Evolutionary conservation across 2,888 invertebrate genomes (phyloP), one percentile per base, ranked within the genome.

Genomic region (Aquatica leii): DNA sequence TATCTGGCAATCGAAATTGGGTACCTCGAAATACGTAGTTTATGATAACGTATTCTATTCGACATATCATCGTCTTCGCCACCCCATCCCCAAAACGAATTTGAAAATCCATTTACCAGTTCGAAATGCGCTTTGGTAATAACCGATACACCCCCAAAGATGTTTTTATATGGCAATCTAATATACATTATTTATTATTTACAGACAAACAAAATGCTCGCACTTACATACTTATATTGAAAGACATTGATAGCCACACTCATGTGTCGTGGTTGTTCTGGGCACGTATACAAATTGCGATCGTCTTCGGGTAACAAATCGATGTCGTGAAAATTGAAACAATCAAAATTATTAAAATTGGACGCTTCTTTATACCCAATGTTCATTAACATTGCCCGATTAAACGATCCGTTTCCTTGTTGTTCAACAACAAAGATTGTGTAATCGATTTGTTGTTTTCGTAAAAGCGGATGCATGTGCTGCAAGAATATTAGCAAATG

Each of bases 31-130:
- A 99, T 94, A 81, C 94, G 93, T 69, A 94, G 89, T 68, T 93
- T 91, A 73, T 89, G 89, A 78, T 88, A 90, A 74, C 88, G 88
- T 55, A 86, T 84, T 35, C 85, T 80, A 81, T 92, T 92, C 37
- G 91, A 91, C 93, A 98, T 94, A 77, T 98, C 98, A 78, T 98
- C 98, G 80, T 98, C 98, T 81, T 98, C 98, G 0, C 95, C 97
- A 8, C 98, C 98, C 98, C 98, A 98, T 11, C 98, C 98, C 93
- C 97, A 98, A 81, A 93, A 98, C 64, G 92, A 91, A 80, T 95
- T 95, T 58, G 94, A 94, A 84, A 95, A 95, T 1, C 95, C 95
- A 81, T 98, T 98, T 15, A 97, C 91, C 67, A 88, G 86, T 56
- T 87, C 84, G 80, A 97, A 94, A 77, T 98, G 97, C 68, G 92